phyloP scores from a whole-genome alignment of 2,797 vertebrate genomes.

The Danio kyathit region DNA sequence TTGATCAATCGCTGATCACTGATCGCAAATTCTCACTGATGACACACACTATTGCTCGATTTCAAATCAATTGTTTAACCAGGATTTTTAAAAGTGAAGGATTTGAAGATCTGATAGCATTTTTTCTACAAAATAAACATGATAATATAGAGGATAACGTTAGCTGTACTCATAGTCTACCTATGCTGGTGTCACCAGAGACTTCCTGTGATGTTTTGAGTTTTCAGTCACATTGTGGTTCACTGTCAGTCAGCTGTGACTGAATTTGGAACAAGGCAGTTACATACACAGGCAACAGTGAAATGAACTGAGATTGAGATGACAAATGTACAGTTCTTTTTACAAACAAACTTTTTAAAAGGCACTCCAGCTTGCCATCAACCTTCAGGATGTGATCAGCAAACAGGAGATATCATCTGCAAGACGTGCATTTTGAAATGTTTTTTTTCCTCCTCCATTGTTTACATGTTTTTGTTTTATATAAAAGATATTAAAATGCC shows the following conservation, averaged over 20 bases:
- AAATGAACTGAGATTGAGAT: conserved; percentile 70
- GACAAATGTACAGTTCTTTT: conserved; percentile 79
- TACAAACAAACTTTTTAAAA: conserved; percentile 75
- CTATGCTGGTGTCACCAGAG: conserved; percentile 80
- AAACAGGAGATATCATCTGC: conserved; percentile 76
- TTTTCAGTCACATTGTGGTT: conserved; percentile 72
- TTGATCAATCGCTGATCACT: conserved; percentile 72
- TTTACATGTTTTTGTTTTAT: conserved; percentile 77
- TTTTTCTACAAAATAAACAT: conserved; percentile 7
- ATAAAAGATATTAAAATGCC: conserved; percentile 81
- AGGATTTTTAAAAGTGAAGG: conserved; percentile 66
- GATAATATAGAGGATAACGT: conserved; percentile 56
- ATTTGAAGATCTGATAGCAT: conserved; percentile 67
- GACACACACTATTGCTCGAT: conserved; percentile 78
- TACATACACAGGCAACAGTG: conserved; percentile 82
- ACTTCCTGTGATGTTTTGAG: conserved; percentile 68
- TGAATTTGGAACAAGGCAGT: conserved; percentile 84
- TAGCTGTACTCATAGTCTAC: conserved; percentile 75
- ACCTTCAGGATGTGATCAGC: conserved; percentile 68
- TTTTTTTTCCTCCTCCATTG: conserved; percentile 43
- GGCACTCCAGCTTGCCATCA: conserved; percentile 71
- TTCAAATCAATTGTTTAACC: conserved; percentile 70
- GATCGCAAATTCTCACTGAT: conserved; percentile 10
- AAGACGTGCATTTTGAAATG: conserved; percentile 81
- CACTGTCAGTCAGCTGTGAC: conserved; percentile 76